Conservation (phyloP, 23 tunicate genomes). For the Halocynthia roretzi region DNA sequence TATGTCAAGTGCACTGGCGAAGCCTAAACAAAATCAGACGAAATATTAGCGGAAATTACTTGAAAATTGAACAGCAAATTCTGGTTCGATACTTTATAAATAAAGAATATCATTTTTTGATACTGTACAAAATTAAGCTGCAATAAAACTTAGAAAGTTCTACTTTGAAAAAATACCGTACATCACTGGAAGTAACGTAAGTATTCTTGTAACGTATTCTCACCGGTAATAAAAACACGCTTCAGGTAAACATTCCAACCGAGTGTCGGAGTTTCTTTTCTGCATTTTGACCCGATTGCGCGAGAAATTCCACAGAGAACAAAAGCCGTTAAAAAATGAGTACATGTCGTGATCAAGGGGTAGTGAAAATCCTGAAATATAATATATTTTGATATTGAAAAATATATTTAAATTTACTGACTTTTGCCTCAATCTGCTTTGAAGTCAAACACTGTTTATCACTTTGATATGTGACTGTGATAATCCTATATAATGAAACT, state of each 20-base stretch:
- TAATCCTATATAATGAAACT: no score
- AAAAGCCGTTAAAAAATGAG: slow-evolving; percentile 31
- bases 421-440: neutral
- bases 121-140: no score
- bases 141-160: no score
- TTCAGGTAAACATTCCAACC: slow-evolving; percentile 21
- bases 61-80: no score
- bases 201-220: no score
- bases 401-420: neutral
- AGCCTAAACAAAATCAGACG: slow-evolving; percentile 45
- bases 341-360: slow-evolving; percentile 41
- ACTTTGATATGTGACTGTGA: no score
- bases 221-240: slow-evolving; percentile 40
- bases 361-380: slow-evolving; percentile 39
- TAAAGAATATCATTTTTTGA: neutral
- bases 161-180: neutral
- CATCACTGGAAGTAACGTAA: no score
- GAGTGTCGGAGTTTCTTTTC: slow-evolving; percentile 28
- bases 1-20: slow-evolving; percentile 89
- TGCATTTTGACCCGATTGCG: slow-evolving; percentile 10
- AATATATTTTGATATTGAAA: neutral
- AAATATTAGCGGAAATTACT: no score
- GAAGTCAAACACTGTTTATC: neutral
- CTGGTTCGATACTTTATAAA: no score
- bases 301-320: slow-evolving; percentile 22